Evolutionary conservation across 2,113 vertebrate species (phyloP).

Genomic region (Nipponia nippon): DNA sequence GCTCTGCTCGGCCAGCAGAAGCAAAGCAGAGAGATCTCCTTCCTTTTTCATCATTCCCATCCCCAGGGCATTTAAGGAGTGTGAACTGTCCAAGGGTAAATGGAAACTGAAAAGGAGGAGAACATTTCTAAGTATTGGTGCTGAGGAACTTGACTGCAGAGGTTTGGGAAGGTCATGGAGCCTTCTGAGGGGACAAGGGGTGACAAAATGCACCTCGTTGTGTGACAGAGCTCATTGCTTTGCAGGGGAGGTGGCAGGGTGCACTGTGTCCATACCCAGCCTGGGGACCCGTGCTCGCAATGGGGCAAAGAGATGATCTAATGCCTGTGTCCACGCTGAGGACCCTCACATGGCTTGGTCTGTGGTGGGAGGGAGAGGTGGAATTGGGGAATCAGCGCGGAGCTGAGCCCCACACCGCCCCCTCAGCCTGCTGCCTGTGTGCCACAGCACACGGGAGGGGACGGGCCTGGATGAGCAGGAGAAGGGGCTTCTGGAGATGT

Average conservation of each 20-base stretch:
- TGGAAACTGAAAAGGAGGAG: neutral
- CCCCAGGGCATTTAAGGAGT: neutral
- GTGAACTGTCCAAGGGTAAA: neutral
- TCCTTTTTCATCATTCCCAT: neutral
- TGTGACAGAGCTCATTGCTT: neutral
- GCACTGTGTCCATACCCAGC: neutral
- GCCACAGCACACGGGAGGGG: neutral
- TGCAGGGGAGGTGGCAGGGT: neutral
- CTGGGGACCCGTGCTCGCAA: rapidly evolving
- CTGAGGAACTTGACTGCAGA: neutral
- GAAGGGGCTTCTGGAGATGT: neutral
- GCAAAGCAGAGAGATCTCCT: neutral
- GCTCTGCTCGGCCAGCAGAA: neutral
- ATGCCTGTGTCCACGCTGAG: neutral
- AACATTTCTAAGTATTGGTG: neutral
- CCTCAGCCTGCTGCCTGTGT: neutral
- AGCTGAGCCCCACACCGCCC: neutral
- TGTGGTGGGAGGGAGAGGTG: neutral
- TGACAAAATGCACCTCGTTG: neutral
- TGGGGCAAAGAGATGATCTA: neutral
- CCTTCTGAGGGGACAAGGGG: neutral
- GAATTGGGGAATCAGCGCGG: neutral
- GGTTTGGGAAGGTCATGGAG: neutral
- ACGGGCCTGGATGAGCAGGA: neutral
- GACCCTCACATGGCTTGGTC: neutral